A percentile compares a stretch with the other conserved stretches of the same genome.
Conservation (phyloP, 1,140 invertebrate genomes). For the Platyura marginata region DNA sequence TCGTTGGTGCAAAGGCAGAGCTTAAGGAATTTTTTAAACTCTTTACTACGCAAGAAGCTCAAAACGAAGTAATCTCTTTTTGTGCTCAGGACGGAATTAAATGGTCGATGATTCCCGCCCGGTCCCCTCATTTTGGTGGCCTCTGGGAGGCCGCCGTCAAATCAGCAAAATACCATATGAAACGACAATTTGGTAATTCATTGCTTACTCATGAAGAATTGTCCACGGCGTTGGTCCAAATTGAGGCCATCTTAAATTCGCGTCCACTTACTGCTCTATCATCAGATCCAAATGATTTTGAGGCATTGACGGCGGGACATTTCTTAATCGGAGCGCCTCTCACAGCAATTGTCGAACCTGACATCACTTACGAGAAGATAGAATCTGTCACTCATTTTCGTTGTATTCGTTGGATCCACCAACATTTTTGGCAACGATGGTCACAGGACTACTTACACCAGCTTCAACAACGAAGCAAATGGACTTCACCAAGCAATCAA, state of each 20-base stretch:
- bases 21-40: too few species aligned
- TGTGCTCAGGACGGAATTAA: slow-evolving; percentile 4
- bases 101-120: slow-evolving; percentile 11
- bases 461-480: slow-evolving; percentile 12
- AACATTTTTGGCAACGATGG: slow-evolving; percentile 14
- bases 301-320: slow-evolving; percentile 16
- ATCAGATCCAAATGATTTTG: slow-evolving; percentile 10
- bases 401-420: slow-evolving; percentile 10
- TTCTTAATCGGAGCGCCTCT: slow-evolving; percentile 18
- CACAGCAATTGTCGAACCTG: slow-evolving; percentile 3
- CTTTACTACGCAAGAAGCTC: not conserved
- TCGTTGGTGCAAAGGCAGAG: too few species aligned
- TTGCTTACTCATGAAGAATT: slow-evolving; percentile 9
- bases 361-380: not conserved
- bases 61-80: not conserved
- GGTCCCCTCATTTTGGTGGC: slow-evolving; percentile 14
- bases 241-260: slow-evolving; percentile 13
- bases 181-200: slow-evolving; percentile 6
- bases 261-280: slow-evolving; percentile 10
- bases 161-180: slow-evolving; percentile 11
- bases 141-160: slow-evolving; percentile 15
- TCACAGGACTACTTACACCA: slow-evolving; percentile 11
- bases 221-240: slow-evolving; percentile 5
- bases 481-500: slow-evolving; percentile 5
- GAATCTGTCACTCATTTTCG: slow-evolving; percentile 6